These are phyloP conservation scores for Formica exsecta DNA, from an alignment of 1,140 invertebrate genomes.

Conservation along the genomic window DNA sequence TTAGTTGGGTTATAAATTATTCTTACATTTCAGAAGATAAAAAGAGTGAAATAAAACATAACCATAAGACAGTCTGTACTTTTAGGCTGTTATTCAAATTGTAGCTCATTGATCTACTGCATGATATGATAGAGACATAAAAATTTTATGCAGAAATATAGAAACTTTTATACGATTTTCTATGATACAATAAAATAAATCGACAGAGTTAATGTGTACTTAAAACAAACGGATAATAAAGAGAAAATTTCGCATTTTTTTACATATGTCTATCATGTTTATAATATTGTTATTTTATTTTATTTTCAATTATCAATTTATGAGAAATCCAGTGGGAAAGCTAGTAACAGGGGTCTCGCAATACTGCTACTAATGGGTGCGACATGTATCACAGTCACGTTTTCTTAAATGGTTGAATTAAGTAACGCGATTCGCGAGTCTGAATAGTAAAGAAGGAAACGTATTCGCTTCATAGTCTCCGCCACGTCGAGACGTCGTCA, in stretches of 20 bases:
- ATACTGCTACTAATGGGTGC: constrained; percentile 27
- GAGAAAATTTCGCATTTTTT: constrained; percentile 9
- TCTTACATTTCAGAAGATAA: neutral
- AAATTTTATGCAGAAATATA: constrained; percentile 34
- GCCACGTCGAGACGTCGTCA: constrained; percentile 51
- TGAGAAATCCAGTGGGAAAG: neutral
- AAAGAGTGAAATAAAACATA: neutral
- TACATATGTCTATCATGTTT: neutral
- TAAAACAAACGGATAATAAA: neutral
- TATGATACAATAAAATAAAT: constrained; percentile 5
- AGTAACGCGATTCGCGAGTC: constrained; percentile 26
- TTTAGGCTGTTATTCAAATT: constrained; percentile 39
- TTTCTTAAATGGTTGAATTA: constrained; percentile 44
- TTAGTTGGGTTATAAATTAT: neutral
- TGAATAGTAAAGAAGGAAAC: constrained; percentile 44
- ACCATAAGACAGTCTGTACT: neutral
- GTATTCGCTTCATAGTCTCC: neutral
- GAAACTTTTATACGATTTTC: constrained; percentile 14
- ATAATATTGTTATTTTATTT: neutral
- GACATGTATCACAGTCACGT: constrained; percentile 39
- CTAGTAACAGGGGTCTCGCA: constrained; percentile 1
- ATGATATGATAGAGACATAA: constrained; percentile 19
- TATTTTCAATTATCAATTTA: neutral
- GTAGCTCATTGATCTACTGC: constrained; percentile 53
- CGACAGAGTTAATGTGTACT: neutral